Evolutionary conservation across 1,140 invertebrate genomes (phyloP), one percentile per base, ranked within the genome.

Genomic region (Drosophila ogumai): DNA sequence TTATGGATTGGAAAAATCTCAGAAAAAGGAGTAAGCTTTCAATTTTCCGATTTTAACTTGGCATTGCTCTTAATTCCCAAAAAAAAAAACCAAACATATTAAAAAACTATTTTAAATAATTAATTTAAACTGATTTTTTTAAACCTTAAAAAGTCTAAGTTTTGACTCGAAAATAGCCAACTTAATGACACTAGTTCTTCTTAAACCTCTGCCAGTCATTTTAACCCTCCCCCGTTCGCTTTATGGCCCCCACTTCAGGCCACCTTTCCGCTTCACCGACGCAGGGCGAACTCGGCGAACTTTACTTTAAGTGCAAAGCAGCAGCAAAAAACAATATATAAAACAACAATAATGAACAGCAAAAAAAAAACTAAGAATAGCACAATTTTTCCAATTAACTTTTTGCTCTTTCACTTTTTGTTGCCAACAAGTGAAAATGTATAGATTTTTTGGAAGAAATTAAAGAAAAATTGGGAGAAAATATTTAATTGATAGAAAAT

Each of bases 271-370:
- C 82, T 87, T 86, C 82, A 81, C 46, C 74, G 60, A 63, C 56
- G 59, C 59, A 59, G 52, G 60, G 64, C 79, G 31, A 75, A 79
- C 78, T 72, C 79, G 67, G 72, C 82, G 69, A 87, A 82, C 82
- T 86, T 82, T 76, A 86, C 82, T 86, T 82, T 79, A 86, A 87
- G 79, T 86, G 82, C 82, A 87, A 87, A 87, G 50, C 82, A 63
- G 47, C 58, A 76, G 46, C 49, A 77, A 43, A 36, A 4, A 19
- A 8, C 3, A 9, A 31, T 22, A 28, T 7, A 15, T 13, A 22
- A 8, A 19, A 36, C 31, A 52, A 49, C 12, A 43, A 44, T 17
- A 67, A 54, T 31, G 8, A 36, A 22, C 17, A 50, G 19, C 6
- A 31, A 28, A 56, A 50, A 19, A 41, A 15, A 38, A 28, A 25